Conservation (phyloP, 1,140 invertebrate species). For the Chelonus insularis region DNA sequence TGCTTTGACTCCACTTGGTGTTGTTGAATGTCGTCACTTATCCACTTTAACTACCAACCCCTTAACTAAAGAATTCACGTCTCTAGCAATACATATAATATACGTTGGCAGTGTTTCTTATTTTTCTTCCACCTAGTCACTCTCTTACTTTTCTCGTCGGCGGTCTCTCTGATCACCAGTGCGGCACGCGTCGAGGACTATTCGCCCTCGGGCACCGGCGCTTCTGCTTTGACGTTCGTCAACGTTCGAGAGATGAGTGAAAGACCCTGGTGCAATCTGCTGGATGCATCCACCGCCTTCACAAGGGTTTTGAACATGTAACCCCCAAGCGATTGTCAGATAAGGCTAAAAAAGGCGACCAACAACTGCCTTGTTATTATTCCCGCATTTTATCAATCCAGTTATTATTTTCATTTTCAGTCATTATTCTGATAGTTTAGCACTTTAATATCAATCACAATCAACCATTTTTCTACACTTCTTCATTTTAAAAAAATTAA, state of each 20-base stretch:
- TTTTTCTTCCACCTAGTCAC: constrained; percentile 19
- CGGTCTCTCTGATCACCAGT: constrained; percentile 55
- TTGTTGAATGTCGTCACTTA: too few relatives aligned
- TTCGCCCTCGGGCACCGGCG: constrained; percentile 52
- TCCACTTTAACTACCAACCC: too few relatives aligned
- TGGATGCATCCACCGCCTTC: constrained; percentile 33
- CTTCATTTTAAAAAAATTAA: too few relatives aligned
- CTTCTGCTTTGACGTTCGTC: constrained; percentile 54
- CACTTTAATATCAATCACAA: too few relatives aligned
- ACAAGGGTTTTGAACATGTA: background rate
- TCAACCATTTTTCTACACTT: too few relatives aligned
- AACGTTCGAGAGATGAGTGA: constrained; percentile 38
- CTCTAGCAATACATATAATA: too few relatives aligned
- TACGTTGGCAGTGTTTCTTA: too few relatives aligned
- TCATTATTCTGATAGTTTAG: too few relatives aligned
- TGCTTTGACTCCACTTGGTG: too few relatives aligned
- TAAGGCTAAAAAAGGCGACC: background rate
- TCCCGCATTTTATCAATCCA: too few relatives aligned
- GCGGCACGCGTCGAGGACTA: constrained; percentile 55
- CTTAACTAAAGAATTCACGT: too few relatives aligned
- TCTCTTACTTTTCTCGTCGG: constrained; percentile 23
- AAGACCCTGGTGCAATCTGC: constrained; percentile 21
- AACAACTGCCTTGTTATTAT: constrained; percentile 31
- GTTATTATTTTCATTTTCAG: too few relatives aligned
- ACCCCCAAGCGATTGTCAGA: background rate